A percentile compares a stretch with the other conserved stretches of the same genome.
Conservation (phyloP, 1,140 invertebrate genomes). For the Drosophila jambulina region DNA sequence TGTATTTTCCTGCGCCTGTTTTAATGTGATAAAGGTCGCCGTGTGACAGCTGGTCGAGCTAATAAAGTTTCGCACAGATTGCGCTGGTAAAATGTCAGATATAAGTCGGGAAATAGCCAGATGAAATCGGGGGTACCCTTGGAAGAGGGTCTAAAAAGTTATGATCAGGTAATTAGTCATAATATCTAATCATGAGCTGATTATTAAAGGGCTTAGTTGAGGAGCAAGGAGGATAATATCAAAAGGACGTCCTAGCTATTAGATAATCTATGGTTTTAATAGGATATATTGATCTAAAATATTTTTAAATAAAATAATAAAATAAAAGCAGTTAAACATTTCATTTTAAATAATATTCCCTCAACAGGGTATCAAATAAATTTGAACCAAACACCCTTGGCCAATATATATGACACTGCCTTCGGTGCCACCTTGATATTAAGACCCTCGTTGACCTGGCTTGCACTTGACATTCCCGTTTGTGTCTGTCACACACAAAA, state of each 20-base stretch:
- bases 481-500: slow-evolving; percentile 31
- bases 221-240: not conserved
- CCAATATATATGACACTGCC: slow-evolving; percentile 4
- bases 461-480: slow-evolving; percentile 42
- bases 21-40: slow-evolving; percentile 69
- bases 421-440: slow-evolving; percentile 2
- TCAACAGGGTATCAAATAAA: slow-evolving; percentile 7
- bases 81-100: slow-evolving; percentile 16
- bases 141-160: not conserved
- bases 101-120: not conserved
- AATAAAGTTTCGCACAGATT: slow-evolving; percentile 65
- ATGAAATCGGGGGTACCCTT: slow-evolving; percentile 14
- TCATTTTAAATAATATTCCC: not conserved
- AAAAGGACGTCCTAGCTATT: not conserved
- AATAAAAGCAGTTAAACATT: no score
- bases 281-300: no score
- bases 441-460: slow-evolving; percentile 34
- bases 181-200: not conserved
- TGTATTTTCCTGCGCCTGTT: slow-evolving; percentile 33
- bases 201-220: not conserved
- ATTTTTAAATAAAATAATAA: no score
- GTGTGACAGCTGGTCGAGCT: slow-evolving; percentile 64
- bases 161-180: not conserved
- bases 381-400: not conserved
- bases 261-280: no score